These are phyloP conservation scores for Magallana gigas DNA, from an alignment of 1,140 invertebrate genomes.

Conservation along the genomic window DNA sequence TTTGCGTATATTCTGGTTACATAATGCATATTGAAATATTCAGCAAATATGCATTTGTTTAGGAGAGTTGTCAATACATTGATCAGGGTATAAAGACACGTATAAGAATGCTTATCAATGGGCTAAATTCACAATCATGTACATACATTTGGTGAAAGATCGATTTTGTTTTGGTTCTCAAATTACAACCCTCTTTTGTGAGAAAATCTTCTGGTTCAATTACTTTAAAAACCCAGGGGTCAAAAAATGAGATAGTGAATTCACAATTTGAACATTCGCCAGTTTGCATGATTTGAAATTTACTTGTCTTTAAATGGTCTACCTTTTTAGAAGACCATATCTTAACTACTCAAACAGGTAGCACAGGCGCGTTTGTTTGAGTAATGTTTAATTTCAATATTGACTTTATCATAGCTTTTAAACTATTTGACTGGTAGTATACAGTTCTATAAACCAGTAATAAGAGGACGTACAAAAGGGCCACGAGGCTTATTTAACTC, in stretches of 20 bases:
- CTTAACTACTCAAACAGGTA: not conserved
- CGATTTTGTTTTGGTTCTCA: not conserved
- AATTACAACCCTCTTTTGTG: slow-evolving; percentile 17
- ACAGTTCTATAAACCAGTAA: not conserved
- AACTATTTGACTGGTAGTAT: slow-evolving; percentile 16
- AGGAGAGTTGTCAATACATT: too few species aligned
- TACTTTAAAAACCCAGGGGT: not conserved
- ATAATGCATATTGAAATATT: too few species aligned
- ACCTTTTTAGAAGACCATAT: not conserved
- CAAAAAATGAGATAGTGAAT: slow-evolving; percentile 18
- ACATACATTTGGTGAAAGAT: not conserved
- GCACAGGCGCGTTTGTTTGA: not conserved
- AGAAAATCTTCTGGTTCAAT: slow-evolving; percentile 21
- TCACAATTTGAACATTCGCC: slow-evolving; percentile 4
- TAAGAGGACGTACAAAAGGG: not conserved
- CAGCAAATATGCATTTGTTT: too few species aligned
- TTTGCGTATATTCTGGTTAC: too few species aligned
- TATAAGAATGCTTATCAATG: too few species aligned
- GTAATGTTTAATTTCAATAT: slow-evolving; percentile 33
- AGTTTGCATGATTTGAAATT: not conserved
- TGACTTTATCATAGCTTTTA: slow-evolving; percentile 28
- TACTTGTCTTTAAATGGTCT: not conserved
- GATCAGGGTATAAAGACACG: too few species aligned
- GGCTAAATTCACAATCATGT: too few species aligned
- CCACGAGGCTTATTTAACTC: not conserved